phyloP scores from a whole-genome alignment of 1,140 invertebrate species.

The Bombus affinis region DNA sequence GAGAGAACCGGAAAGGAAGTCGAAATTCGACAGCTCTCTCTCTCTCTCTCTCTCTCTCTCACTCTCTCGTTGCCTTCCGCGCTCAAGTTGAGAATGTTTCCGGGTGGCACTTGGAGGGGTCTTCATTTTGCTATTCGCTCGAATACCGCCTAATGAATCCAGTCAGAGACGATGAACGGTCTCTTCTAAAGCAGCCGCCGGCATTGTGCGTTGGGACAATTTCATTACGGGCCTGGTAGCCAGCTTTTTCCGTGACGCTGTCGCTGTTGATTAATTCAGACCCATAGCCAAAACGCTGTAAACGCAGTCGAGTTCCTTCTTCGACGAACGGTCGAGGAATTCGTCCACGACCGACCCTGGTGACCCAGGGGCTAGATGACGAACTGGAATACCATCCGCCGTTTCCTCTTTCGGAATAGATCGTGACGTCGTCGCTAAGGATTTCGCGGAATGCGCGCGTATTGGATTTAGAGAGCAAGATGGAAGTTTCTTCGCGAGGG shows the following conservation, averaged over 20 bases:
- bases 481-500: not conserved
- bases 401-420: conserved; percentile 8
- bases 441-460: conserved; percentile 8
- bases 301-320: not conserved
- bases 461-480: not conserved
- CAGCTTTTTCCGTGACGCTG: conserved; percentile 55
- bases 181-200: conserved; percentile 9
- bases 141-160: conserved; percentile 67
- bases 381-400: conserved; percentile 21
- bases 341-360: not conserved
- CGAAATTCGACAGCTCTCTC: not conserved
- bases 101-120: not conserved
- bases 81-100: not conserved
- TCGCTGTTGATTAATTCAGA: conserved; percentile 66
- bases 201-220: conserved; percentile 61
- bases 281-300: not conserved
- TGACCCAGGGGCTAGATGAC: conserved; percentile 14
- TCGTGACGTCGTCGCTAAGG: conserved; percentile 7
- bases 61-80: not conserved
- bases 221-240: conserved; percentile 58
- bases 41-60: not conserved
- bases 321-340: conserved; percentile 30
- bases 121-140: conserved; percentile 34
- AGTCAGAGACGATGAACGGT: conserved; percentile 58
- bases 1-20: not conserved